These are phyloP conservation scores for Acleris cristana DNA, from an alignment of 2,888 invertebrate genomes.

Conservation along the genomic window DNA sequence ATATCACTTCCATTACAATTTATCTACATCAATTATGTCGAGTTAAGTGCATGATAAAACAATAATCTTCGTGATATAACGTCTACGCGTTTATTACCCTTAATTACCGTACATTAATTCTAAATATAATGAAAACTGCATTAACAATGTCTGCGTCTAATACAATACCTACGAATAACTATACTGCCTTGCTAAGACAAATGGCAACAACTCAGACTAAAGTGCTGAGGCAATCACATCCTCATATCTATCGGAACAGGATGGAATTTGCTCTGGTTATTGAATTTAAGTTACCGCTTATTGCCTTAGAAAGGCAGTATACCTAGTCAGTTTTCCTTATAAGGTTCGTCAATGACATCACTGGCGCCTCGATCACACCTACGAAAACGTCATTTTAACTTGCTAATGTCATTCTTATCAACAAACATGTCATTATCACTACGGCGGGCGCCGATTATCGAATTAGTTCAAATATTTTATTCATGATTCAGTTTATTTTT, in stretches of 20 bases:
- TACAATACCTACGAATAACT: neutral
- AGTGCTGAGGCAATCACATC: too few species aligned
- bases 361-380: constrained; percentile 25
- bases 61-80: neutral
- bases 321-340: constrained; percentile 24
- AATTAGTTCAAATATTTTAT: constrained; percentile 30
- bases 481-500: constrained; percentile 32
- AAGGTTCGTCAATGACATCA: constrained; percentile 28
- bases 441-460: constrained; percentile 25
- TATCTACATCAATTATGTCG: too few species aligned
- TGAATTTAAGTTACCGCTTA: too few species aligned
- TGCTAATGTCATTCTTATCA: constrained; percentile 30
- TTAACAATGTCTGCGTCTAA: too few species aligned
- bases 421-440: constrained; percentile 9
- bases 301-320: neutral
- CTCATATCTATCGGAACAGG: too few species aligned
- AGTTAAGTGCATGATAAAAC: constrained; percentile 3
- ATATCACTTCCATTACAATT: too few species aligned
- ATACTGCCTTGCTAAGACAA: too few species aligned
- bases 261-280: too few species aligned
- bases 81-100: constrained; percentile 4
- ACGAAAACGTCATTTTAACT: constrained; percentile 23
- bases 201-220: neutral
- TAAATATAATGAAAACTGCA: neutral
- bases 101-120: neutral